phyloP scores from a whole-genome alignment of 1,140 invertebrate species.

The Littorina saxatilis region DNA sequence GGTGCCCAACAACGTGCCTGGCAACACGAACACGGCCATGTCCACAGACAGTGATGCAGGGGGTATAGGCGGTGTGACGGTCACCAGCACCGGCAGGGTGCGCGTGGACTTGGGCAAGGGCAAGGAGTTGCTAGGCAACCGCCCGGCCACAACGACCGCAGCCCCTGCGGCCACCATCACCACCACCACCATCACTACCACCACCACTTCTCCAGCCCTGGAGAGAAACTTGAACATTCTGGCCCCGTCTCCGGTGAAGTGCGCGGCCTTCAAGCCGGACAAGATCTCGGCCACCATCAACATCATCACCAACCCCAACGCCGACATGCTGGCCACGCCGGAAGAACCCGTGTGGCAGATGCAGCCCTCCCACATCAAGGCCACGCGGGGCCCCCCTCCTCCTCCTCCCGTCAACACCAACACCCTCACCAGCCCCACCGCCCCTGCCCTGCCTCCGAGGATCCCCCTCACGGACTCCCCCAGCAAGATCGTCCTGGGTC shows the following conservation, averaged over 20 bases:
- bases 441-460: slow-evolving; percentile 47
- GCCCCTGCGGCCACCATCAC: background rate
- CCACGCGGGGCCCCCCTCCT: slow-evolving; percentile 62
- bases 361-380: slow-evolving; percentile 52
- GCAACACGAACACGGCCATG: background rate
- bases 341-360: slow-evolving; percentile 71
- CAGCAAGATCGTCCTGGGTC: slow-evolving; percentile 66
- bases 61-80: slow-evolving; percentile 27
- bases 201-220: slow-evolving; percentile 41
- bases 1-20: background rate
- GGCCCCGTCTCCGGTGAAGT: slow-evolving; percentile 57
- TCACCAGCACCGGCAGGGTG: slow-evolving; percentile 31
- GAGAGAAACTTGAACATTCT: slow-evolving; percentile 58
- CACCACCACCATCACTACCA: background rate
- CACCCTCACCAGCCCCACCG: slow-evolving; percentile 10
- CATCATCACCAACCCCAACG: slow-evolving; percentile 71
- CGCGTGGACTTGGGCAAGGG: slow-evolving; percentile 27
- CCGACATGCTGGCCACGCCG: slow-evolving; percentile 61
- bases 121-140: slow-evolving; percentile 27
- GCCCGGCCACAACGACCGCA: slow-evolving; percentile 37
- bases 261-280: slow-evolving; percentile 57
- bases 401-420: slow-evolving; percentile 5
- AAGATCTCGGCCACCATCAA: slow-evolving; percentile 68
- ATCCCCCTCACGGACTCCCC: slow-evolving; percentile 56
- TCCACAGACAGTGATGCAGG: background rate